Conservation (phyloP, 1,140 invertebrate genomes). For the Zaprionus capensis region DNA sequence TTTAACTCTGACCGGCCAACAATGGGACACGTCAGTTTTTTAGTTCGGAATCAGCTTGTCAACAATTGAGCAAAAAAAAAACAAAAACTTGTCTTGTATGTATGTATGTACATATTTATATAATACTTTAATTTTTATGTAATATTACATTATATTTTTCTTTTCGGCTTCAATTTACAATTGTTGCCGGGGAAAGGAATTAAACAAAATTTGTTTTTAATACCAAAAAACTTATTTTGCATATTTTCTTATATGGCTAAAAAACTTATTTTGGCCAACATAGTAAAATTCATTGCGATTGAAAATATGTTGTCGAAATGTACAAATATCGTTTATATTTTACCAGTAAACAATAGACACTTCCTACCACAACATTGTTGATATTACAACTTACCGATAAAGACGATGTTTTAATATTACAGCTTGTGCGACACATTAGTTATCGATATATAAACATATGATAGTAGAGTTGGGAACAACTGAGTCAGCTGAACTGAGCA, state of each 20-base stretch:
- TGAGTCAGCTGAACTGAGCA: too few relatives aligned
- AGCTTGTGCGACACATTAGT: not conserved
- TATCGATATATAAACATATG: not conserved
- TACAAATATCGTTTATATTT: not conserved
- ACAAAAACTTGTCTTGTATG: too few relatives aligned
- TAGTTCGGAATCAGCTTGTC: not conserved
- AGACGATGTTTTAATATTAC: not conserved
- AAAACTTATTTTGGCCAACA: not conserved
- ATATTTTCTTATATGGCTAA: not conserved
- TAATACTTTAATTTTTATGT: not conserved
- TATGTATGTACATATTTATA: not conserved
- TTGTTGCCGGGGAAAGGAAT: not conserved
- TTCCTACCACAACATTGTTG: conserved; percentile 1
- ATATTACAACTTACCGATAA: not conserved
- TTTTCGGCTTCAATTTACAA: not conserved
- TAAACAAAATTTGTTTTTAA: not conserved
- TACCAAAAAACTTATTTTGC: not conserved
- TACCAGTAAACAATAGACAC: not conserved
- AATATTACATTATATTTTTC: not conserved
- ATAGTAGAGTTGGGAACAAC: too few relatives aligned
- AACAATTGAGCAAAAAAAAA: not conserved
- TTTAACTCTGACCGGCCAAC: not conserved
- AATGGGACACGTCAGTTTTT: conserved; percentile 8
- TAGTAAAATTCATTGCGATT: not conserved
- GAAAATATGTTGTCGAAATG: not conserved